Conservation (phyloP, 2,113 vertebrate species). For the Nanger granti region DNA sequence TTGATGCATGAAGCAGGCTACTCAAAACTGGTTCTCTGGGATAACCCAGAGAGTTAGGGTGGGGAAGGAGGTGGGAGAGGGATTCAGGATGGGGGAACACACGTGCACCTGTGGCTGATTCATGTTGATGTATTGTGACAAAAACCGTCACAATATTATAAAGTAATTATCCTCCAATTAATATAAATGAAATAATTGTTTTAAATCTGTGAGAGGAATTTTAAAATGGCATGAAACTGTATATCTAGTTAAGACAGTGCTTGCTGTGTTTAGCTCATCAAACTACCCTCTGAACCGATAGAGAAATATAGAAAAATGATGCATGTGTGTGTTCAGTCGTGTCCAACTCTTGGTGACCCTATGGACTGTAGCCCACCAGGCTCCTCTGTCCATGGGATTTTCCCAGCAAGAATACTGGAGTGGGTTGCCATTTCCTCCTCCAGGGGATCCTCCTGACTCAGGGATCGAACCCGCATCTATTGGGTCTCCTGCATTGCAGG, state of each 20-base stretch:
- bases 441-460: not conserved
- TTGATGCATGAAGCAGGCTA: not conserved
- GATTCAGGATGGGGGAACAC: not conserved
- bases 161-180: not conserved
- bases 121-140: not conserved
- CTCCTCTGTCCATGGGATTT: not conserved
- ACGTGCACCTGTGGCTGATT: not conserved
- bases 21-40: not conserved
- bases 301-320: not conserved
- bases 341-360: not conserved
- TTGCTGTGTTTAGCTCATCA: not conserved
- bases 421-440: not conserved
- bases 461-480: fast-evolving
- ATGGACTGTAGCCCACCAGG: not conserved
- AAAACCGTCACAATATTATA: not conserved
- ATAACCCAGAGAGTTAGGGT: not conserved
- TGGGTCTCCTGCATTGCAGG: not conserved
- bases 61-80: not conserved
- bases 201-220: not conserved
- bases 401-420: not conserved
- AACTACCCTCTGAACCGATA: not conserved
- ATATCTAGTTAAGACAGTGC: not conserved
- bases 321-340: not conserved
- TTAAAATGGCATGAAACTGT: not conserved
- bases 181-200: not conserved